Evolutionary conservation across 2,797 vertebrate genomes (phyloP).

Genomic region (Parauchenoglanis ngamensis): DNA sequence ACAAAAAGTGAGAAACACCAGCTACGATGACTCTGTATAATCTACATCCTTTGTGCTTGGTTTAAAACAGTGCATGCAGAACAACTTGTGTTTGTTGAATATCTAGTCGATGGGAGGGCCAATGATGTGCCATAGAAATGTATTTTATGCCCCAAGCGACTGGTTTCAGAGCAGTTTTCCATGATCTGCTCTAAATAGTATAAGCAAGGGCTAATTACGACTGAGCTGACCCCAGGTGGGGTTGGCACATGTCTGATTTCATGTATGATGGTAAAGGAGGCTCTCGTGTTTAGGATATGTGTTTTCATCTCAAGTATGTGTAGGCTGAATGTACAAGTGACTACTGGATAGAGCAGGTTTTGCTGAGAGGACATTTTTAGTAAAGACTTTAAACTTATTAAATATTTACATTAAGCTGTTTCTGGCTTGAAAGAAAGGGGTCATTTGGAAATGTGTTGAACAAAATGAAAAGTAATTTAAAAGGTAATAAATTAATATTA

Average conservation of each 20-base stretch:
- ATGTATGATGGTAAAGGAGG: conserved; percentile 54
- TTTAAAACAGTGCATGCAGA: conserved; percentile 77
- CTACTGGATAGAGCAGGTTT: conserved; percentile 42
- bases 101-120: conserved; percentile 52
- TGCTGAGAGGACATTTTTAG: conserved; percentile 52
- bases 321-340: conserved; percentile 41
- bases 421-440: conserved; percentile 60
- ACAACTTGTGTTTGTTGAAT: conserved; percentile 71
- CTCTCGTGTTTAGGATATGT: conserved; percentile 44
- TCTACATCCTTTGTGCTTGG: conserved; percentile 72
- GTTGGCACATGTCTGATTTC: conserved; percentile 8
- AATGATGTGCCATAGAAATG: conserved; percentile 54
- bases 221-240: conserved; percentile 16
- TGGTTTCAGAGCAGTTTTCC: conserved; percentile 38
- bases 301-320: conserved; percentile 19
- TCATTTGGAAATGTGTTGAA: conserved; percentile 65
- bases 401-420: conserved; percentile 67
- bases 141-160: conserved; percentile 44
- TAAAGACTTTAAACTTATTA: conserved; percentile 55
- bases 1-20: conserved; percentile 73
- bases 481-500: conserved; percentile 82
- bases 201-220: conserved; percentile 36
- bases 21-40: conserved; percentile 74
- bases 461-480: conserved; percentile 70
- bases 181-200: conserved; percentile 22